These are phyloP conservation scores for Acanthococcus lagerstroemiae DNA, from an alignment of 2,888 invertebrate genomes.

Conservation along the genomic window DNA sequence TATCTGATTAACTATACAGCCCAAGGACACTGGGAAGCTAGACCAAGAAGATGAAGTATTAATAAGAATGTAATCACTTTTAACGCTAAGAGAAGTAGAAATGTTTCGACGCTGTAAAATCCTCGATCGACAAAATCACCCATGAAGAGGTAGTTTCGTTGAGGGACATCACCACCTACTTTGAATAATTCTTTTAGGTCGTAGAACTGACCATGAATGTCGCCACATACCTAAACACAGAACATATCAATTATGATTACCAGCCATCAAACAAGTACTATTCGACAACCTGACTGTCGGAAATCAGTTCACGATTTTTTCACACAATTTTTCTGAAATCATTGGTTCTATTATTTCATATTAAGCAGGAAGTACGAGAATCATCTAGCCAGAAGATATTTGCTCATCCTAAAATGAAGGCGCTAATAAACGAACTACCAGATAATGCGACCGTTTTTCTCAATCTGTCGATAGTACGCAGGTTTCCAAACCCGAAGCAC, in stretches of 20 bases:
- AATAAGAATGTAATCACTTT: constrained; percentile 81
- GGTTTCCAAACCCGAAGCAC: no score
- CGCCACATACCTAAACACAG: constrained; percentile 88
- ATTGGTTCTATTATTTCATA: no score
- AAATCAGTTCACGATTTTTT: not conserved
- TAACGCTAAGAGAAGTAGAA: constrained; percentile 85
- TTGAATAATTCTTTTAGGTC: constrained; percentile 94
- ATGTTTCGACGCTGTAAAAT: constrained; percentile 98
- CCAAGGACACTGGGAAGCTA: not conserved
- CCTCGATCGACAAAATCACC: constrained; percentile 99
- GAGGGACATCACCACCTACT: constrained; percentile 98
- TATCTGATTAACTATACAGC: not conserved
- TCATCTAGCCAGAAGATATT: no score
- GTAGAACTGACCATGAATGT: constrained; percentile 99
- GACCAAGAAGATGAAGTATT: no score
- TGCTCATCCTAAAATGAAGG: no score
- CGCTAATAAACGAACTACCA: no score
- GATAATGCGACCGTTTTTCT: no score
- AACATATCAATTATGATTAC: constrained; percentile 5
- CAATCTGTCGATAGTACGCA: no score
- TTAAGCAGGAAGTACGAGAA: no score
- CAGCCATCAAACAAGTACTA: not conserved
- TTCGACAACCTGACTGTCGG: not conserved
- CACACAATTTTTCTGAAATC: no score
- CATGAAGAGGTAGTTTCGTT: constrained; percentile 98